Base-by-base conservation (phyloP, 1,140 invertebrate species). In the Drosophila kikkawai region DNA sequence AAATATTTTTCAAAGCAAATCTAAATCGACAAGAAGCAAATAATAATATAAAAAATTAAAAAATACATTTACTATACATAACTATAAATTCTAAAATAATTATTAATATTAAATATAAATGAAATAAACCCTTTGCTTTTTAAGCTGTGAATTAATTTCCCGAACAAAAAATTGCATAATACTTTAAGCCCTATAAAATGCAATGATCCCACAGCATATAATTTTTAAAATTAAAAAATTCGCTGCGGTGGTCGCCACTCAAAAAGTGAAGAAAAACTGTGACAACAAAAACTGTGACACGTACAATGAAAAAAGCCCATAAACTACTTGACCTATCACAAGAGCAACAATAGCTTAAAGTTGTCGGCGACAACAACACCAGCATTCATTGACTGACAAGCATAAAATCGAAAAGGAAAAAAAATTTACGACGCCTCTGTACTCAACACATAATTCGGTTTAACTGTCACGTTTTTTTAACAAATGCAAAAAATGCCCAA, bases 381-480 rank as follows among this genome's bases (percentile, higher is more conserved):
- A 17, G n/a, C 53, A 37, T 55, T 39, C 34, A 68, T 45, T 60
- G 42, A 69, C 74, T 69, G 56, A 50, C 74, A 69, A 48, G 55
- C 75, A 44, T 55, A 58, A 64, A 44, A 64, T 39, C 34, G 44
- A 41, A 65, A 51, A 51, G 41, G 17, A 26, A 42, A 75, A 75
- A 75, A 55, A 34, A 47, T 8, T 22, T 37, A 26, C 58, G 68
- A 64, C 50, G 42, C 44, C 53, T 65, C 53, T 65, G 65, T 57
- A 70, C 65, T 71, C 48, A 55, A 67, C 69, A 80, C 61, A 87
- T 88, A 75, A 79, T 88, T 88, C 68, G 70, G 77, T 90, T 90
- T 76, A 84, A 82, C 70, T 70, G 67, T 88, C 85, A 88, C 79
- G 84, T 84, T 88, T 88, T 75, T 39, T 77, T 73, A 61, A 68